Base-by-base conservation (phyloP, 2,888 invertebrate species). In the Mythimna pallens region DNA sequence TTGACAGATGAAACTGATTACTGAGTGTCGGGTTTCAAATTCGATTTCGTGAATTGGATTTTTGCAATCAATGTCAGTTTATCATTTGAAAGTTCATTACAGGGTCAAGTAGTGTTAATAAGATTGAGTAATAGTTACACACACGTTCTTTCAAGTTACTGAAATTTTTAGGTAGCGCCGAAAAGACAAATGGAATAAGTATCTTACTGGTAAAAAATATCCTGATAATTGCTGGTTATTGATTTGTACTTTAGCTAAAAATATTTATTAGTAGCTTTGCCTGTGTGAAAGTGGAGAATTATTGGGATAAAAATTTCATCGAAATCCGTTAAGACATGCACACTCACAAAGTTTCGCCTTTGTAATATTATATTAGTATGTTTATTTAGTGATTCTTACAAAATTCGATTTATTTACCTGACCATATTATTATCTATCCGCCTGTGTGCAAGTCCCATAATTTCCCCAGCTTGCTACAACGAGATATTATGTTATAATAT, bases 1-100 rank as follows among this genome's bases (percentile, higher is more conserved):
- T 59, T 81, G 82, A 73, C 74, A 80, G 61, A 67, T 65, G 78
- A 81, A 81, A 81, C 78, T 67, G 70, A 78, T 78, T 78, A 58
- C 40, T 61, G 7, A 55, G 82, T 12, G 30, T 81, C 62, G 22
- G 47, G 30, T 78, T 78, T 74, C 80, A 74, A 80, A 59, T 70
- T 65, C 43, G 10, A 55, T 81, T 65, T 81, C 70, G n/a, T 65
- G 65, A 65, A 67, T 65, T 67, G 30, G 7, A 61, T 59, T 69
- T 65, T 40, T 58, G 61, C 58, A 65, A 70, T 61, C 52, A 55
- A 61, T 70, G 59, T 58, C 34, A 55, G 43, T 55, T 67, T 61
- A 52, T 43, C 0, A 54, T 68, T 78, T 58, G 78, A 70, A 80
- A 65, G 82, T 77, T 65, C 22, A 64, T 65, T 25, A 54, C 78